Conservation (phyloP, 2,797 vertebrate species). For the Sebastolobus alascanus region DNA sequence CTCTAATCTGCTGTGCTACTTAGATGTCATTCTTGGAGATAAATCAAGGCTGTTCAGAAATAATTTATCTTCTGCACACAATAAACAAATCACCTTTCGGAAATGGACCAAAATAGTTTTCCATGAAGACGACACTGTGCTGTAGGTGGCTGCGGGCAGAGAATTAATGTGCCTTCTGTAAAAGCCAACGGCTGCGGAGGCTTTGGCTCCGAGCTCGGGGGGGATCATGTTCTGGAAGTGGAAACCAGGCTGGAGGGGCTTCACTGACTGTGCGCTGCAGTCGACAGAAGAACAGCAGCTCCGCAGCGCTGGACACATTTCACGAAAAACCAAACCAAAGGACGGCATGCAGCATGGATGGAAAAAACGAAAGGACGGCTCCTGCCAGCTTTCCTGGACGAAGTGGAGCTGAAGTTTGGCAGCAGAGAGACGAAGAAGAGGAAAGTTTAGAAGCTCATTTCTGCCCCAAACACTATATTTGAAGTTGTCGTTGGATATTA, state of each 20-base stretch:
- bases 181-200: constrained; percentile 66
- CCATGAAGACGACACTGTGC: constrained; percentile 44
- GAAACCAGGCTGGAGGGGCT: constrained; percentile 60
- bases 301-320: constrained; percentile 57
- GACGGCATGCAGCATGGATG: constrained; percentile 56
- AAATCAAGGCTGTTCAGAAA: constrained; percentile 33
- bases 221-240: constrained; percentile 71
- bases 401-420: constrained; percentile 68
- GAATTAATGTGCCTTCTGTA: constrained; percentile 48
- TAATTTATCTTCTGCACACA: constrained; percentile 36
- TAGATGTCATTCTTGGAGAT: constrained; percentile 33
- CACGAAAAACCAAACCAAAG: constrained; percentile 70
- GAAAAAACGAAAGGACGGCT: constrained; percentile 70
- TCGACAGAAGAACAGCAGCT: constrained; percentile 52
- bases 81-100: constrained; percentile 37
- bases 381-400: constrained; percentile 64
- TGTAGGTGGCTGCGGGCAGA: constrained; percentile 55
- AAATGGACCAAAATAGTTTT: constrained; percentile 53
- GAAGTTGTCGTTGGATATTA: constrained; percentile 51
- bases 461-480: constrained; percentile 47
- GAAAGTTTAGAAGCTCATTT: constrained; percentile 62
- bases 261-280: constrained; percentile 47
- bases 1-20: constrained; percentile 20
- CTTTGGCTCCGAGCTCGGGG: constrained; percentile 63
- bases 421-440: constrained; percentile 42